Evolutionary conservation across 2,888 invertebrate genomes (phyloP).

Genomic region (Eudemis profundana): DNA sequence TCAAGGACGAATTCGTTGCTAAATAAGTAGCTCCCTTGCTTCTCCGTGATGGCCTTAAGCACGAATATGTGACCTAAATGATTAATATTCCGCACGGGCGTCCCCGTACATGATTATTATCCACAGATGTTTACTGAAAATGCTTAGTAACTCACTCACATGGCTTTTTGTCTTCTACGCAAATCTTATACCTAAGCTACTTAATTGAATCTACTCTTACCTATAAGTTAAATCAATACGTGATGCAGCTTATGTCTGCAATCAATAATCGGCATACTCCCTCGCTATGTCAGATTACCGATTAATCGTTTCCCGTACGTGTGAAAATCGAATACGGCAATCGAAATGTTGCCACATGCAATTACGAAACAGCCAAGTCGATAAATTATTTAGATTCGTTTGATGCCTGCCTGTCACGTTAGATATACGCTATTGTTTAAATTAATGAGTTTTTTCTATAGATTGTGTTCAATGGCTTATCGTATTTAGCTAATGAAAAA

Average conservation of each 20-base stretch:
- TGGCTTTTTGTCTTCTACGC: no score
- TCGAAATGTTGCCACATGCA: slow-evolving; percentile 30
- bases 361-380: slow-evolving; percentile 34
- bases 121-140: no score
- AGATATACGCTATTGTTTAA: slow-evolving; percentile 35
- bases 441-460: slow-evolving; percentile 36
- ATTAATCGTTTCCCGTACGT: slow-evolving; percentile 30
- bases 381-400: slow-evolving; percentile 32
- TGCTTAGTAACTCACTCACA: no score
- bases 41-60: no score
- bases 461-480: slow-evolving; percentile 24
- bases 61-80: no score
- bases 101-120: no score
- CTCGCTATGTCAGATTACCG: slow-evolving; percentile 3
- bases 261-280: neutral
- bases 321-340: slow-evolving; percentile 37
- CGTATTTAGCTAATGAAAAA: slow-evolving; percentile 29
- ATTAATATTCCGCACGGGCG: no score
- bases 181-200: no score
- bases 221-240: slow-evolving; percentile 9
- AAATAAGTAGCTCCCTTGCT: no score
- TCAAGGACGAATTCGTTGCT: no score
- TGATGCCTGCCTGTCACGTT: slow-evolving; percentile 35
- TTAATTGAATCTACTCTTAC: neutral
- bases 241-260: slow-evolving; percentile 1